Conservation (phyloP, 2,113 vertebrate genomes). For the Trichechus manatus region DNA sequence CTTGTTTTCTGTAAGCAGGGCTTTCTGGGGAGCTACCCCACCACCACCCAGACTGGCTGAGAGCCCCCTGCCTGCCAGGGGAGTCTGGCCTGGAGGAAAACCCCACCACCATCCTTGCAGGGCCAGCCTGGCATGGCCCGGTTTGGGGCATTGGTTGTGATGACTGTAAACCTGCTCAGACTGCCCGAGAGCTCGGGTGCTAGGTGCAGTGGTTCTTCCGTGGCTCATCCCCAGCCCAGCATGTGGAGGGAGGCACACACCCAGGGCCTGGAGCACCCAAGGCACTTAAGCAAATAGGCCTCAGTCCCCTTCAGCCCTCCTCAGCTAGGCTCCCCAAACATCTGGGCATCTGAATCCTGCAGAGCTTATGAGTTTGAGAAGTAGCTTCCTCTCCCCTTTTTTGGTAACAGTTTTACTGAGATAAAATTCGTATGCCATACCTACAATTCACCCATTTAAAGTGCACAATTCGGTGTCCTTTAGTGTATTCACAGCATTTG, state of each 20-base stretch:
- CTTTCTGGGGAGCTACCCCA: rapidly evolving
- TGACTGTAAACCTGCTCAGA: too few relatives aligned
- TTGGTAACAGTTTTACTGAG: neutral
- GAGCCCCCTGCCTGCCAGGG: neutral
- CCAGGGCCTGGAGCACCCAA: neutral
- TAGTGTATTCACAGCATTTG: neutral
- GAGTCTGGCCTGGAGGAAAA: neutral
- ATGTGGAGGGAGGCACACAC: neutral
- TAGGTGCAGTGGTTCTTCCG: neutral
- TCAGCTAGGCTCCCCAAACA: neutral
- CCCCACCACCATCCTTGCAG: neutral
- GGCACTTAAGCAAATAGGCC: neutral
- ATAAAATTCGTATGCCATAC: neutral
- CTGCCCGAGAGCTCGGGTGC: too few relatives aligned
- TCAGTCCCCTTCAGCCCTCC: neutral
- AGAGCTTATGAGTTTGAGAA: neutral
- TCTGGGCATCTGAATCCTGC: neutral
- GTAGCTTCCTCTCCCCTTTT: too few relatives aligned
- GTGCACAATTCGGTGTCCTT: neutral
- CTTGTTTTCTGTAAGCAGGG: neutral
- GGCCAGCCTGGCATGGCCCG: neutral
- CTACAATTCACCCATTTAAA: too few relatives aligned
- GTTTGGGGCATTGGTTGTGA: neutral
- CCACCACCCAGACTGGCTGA: rapidly evolving
- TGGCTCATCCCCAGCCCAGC: rapidly evolving